phyloP scores from a whole-genome alignment of 2,113 vertebrate species.

The Patagioenas fasciata region DNA sequence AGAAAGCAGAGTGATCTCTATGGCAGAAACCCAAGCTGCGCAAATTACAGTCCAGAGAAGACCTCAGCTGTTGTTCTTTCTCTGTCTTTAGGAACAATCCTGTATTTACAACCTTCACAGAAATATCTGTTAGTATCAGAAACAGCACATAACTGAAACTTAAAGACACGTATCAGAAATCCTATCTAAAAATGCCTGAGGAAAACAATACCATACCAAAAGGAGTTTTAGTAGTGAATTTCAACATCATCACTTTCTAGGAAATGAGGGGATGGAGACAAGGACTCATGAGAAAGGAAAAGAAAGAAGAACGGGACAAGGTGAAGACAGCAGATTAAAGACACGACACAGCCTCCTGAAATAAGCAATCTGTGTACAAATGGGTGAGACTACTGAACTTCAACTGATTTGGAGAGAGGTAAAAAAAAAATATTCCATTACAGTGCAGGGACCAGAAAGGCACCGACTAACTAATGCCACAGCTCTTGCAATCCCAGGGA shows the following conservation, averaged over 20 bases:
- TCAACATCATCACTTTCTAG: not conserved
- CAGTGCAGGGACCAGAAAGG: not conserved
- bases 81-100: constrained; percentile 51
- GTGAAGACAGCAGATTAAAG: not conserved
- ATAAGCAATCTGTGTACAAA: constrained; percentile 15
- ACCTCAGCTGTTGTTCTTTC: constrained; percentile 33
- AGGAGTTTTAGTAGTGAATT: not conserved
- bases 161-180: constrained; percentile 28
- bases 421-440: not conserved
- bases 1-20: constrained; percentile 4
- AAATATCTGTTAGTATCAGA: constrained; percentile 54
- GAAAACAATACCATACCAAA: not conserved
- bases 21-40: constrained; percentile 28
- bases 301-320: not conserved
- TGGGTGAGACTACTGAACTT: not conserved
- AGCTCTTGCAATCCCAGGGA: not conserved
- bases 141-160: constrained; percentile 38
- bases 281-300: not conserved
- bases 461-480: not conserved
- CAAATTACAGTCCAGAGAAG: constrained; percentile 37
- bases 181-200: constrained; percentile 43
- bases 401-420: not conserved
- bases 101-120: constrained; percentile 36
- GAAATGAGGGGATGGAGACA: not conserved
- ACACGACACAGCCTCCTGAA: not conserved